phyloP scores from a whole-genome alignment of 2,113 vertebrate genomes.

The Redunca redunca region DNA sequence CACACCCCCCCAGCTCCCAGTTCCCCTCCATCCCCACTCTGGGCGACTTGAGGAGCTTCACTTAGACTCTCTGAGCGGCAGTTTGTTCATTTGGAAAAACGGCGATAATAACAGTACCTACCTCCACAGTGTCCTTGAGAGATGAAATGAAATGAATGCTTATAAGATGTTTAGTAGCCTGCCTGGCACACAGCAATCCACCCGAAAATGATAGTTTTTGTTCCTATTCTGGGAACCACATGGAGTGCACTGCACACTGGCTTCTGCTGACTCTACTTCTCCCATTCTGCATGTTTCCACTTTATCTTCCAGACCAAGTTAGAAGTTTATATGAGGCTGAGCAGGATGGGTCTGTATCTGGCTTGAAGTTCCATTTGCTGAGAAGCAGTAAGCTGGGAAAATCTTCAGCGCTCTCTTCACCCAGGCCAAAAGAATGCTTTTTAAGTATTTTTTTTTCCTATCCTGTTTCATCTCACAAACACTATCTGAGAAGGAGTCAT shows the following conservation, averaged over 20 bases:
- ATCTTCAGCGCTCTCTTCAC: slow-evolving; percentile 2
- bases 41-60: not conserved
- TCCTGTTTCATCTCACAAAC: not conserved
- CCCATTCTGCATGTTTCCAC: not conserved
- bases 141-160: not conserved
- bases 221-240: slow-evolving; percentile 11
- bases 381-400: slow-evolving; percentile 19
- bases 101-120: not conserved
- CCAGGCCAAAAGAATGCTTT: not conserved
- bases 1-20: not conserved
- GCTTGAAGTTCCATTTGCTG: not conserved
- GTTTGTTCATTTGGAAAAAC: not conserved
- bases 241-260: not conserved
- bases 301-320: slow-evolving; percentile 35
- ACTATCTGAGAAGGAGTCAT: not conserved
- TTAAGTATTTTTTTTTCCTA: not conserved
- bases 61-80: not conserved
- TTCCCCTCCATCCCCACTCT: not conserved
- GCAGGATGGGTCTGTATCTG: not conserved
- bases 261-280: not conserved
- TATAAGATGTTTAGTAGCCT: not conserved
- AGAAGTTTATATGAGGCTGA: not conserved
- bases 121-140: not conserved
- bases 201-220: not conserved
- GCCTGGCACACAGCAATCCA: not conserved